Evolutionary conservation across 2,888 invertebrate species (phyloP), one percentile per base, ranked within the genome.

Genomic region (Pilophorus perplexus): DNA sequence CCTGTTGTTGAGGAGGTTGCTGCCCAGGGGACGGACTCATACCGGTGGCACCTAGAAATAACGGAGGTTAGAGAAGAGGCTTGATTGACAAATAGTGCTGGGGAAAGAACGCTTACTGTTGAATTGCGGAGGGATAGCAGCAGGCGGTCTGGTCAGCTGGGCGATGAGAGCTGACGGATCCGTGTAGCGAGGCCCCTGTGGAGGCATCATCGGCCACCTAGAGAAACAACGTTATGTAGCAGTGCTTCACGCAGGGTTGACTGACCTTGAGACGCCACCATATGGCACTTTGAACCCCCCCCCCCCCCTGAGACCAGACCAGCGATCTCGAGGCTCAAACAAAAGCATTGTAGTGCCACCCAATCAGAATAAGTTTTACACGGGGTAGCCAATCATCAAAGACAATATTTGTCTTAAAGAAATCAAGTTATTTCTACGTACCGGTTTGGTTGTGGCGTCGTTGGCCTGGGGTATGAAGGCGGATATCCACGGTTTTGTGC

Each of bases 91-190:
- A n/a, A n/a, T n/a, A n/a, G n/a, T n/a, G n/a, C n/a, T 48, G 48
- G 20, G 20, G n/a, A 48, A 6, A 48, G 6, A 10, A 5, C 12
- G 50, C 6, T 27, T 46, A 68, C 68, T 78, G 22, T 54, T 75
- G 72, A 64, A 75, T 75, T 71, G 72, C 8, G 78, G 74, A 5
- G 80, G 78, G 70, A 82, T 76, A 0, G 80, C 77, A 5, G 80
- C 79, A 1, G 83, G 82, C 1, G 84, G 83, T 71, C 81, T 81
- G 1, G 81, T 81, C 10, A 84, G 74, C 72, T 84, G 83, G 0
- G 82, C 82, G 67, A 84, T 82, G 1, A 84, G 76, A 2, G 83
- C 82, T 71, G 81, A 83, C 67, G 80, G 78, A 6, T 68, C 54
- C 18, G 59, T 38, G 20, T 65, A 68, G 6, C 69, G 70, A 18